Percentiles rank a stretch among this genome's conserved stretches.
Evolutionary conservation across 2,797 vertebrate species (phyloP).

Genomic region (Liparis tanakae): DNA sequence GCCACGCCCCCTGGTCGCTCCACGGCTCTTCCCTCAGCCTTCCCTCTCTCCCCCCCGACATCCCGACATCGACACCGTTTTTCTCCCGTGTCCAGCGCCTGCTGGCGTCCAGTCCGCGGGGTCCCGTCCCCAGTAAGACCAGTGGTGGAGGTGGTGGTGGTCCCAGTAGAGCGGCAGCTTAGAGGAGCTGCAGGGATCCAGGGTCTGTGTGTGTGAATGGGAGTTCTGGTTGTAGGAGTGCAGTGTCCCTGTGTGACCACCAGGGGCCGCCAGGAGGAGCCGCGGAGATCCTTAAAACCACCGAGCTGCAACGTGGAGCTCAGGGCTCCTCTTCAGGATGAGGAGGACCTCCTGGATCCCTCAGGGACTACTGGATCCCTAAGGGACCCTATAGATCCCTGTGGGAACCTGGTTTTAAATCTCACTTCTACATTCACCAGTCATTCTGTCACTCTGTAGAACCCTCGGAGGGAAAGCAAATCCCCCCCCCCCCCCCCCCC

Average conservation of each 20-base stretch:
- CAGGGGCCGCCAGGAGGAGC: constrained; percentile 51
- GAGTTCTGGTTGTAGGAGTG: constrained; percentile 68
- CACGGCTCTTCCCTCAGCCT: constrained; percentile 12
- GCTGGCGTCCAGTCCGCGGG: background rate
- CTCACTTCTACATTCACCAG: background rate
- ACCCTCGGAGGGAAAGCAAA: background rate
- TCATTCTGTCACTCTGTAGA: background rate
- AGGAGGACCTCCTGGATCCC: too few relatives aligned
- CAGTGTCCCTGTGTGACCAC: constrained; percentile 33
- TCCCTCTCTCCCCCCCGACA: constrained; percentile 35
- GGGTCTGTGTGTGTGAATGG: constrained; percentile 73
- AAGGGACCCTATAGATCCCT: too few relatives aligned
- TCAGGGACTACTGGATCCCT: too few relatives aligned
- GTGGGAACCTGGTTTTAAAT: background rate
- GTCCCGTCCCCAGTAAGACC: constrained; percentile 8
- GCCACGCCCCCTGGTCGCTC: constrained; percentile 26
- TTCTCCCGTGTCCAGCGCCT: constrained; percentile 17
- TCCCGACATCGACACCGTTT: constrained; percentile 31
- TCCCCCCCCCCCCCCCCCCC: background rate
- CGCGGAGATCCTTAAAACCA: background rate
- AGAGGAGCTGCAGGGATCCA: constrained; percentile 9
- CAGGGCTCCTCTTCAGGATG: background rate
- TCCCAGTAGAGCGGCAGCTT: background rate
- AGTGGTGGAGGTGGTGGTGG: background rate
- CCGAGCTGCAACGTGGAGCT: background rate